Conservation (phyloP, 2,113 vertebrate genomes). For the Tyrannus savana region DNA sequence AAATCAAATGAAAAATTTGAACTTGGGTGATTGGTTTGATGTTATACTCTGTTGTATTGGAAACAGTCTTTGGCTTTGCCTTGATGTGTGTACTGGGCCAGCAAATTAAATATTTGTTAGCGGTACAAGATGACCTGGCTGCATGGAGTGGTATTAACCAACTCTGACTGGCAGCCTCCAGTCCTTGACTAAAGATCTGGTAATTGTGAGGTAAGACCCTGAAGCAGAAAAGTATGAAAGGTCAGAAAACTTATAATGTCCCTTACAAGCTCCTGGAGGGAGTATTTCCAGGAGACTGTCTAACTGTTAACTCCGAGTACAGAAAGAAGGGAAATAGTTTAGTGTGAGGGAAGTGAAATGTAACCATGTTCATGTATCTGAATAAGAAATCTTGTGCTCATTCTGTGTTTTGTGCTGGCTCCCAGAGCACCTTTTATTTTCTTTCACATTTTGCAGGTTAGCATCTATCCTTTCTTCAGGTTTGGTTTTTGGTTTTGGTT, state of each 20-base stretch:
- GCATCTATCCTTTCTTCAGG: conserved; percentile 12
- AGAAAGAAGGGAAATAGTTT: not conserved
- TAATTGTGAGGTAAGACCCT: not conserved
- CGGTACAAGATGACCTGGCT: not conserved
- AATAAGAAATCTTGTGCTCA: not conserved
- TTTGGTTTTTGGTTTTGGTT: not conserved
- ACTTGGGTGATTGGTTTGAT: not conserved
- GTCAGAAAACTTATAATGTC: not conserved
- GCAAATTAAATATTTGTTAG: not conserved
- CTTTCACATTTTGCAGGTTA: conserved; percentile 8
- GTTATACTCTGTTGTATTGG: not conserved
- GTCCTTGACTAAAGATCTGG: not conserved
- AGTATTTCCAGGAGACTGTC: not conserved
- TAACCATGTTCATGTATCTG: not conserved
- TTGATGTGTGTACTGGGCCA: not conserved
- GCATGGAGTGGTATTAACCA: not conserved
- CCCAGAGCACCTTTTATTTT: conserved; percentile 39
- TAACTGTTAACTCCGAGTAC: not conserved
- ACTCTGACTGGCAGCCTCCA: not conserved
- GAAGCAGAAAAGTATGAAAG: not conserved
- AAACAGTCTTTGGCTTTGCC: not conserved
- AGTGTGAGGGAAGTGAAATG: not conserved
- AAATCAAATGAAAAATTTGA: not conserved
- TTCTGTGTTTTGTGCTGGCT: not conserved
- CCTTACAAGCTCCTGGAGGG: not conserved